Base-by-base conservation (phyloP, 2,797 vertebrate genomes). In the Liparis tanakae region DNA sequence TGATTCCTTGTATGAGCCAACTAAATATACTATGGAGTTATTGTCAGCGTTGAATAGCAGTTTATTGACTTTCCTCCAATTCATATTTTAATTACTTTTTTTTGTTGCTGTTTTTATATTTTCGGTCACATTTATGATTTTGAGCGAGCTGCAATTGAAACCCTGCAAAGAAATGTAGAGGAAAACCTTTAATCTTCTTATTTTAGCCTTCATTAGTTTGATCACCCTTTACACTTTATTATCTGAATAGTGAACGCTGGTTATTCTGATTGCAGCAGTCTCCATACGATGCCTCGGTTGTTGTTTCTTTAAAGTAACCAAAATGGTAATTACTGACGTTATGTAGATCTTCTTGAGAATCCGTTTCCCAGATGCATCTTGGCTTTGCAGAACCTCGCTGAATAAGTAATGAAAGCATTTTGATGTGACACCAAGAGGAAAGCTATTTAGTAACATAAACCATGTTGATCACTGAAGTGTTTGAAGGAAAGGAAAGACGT, bases 371-470 rank as follows among this genome's bases (percentile, higher is more conserved):
- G 41, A 67, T 51, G 46, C 14, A n/a, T 63, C 51, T 39, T 8
- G 53, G 39, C 51, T n/a, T 70, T 34, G 10, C 58, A 0, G 2
- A 62, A 68, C 56, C 33, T 41, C 1, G 9, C 36, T 76, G 72
- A 76, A 74, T 67, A 68, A 85, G 83, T 76, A 69, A 76, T 78
- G 74, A 71, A 10, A 25, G 20, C 0, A 1, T 39, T 43, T 51
- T 60, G 7, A 62, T 53, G 61, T 25, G 30, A 17, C 57, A 65
- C 46, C 25, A 3, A 54, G 43, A 64, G 57, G n/a, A 74, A 67
- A 55, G 39, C 57, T 62, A 48, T 70, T 73, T 30, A 20, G 33
- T 48, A 18, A 12, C 46, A 20, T 15, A 3, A 72, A 33, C 63
- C 6, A 20, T 44, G 30, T 65, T 14, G 0, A 25, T 25, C 36